phyloP scores from a whole-genome alignment of 2,797 vertebrate genomes.

The Aulostomus chinensis region DNA sequence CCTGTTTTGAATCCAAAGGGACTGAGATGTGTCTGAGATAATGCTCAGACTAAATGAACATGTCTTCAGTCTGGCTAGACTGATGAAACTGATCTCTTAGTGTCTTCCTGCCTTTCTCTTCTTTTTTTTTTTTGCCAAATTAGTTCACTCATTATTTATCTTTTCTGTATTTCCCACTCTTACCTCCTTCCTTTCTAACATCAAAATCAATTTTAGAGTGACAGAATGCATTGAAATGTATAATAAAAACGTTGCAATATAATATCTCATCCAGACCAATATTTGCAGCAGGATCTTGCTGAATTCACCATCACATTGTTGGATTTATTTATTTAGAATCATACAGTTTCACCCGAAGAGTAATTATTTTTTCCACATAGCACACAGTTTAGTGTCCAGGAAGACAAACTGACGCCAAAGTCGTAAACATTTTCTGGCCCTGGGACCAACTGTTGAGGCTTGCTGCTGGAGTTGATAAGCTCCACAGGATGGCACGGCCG shows the following conservation, averaged over 20 bases:
- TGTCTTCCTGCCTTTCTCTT: conserved; percentile 30
- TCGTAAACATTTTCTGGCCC: conserved; percentile 53
- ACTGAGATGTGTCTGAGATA: conserved; percentile 54
- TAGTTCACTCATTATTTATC: neutral
- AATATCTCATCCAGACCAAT: too few relatives aligned
- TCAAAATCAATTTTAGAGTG: too few relatives aligned
- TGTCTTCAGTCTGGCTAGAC: conserved; percentile 51
- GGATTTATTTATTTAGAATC: neutral
- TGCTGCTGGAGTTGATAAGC: conserved; percentile 67
- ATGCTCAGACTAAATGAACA: conserved; percentile 62
- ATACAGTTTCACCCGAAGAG: neutral
- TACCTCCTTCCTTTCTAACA: neutral
- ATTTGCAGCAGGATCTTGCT: conserved; percentile 3
- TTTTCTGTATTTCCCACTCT: neutral
- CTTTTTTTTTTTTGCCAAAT: neutral
- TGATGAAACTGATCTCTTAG: conserved; percentile 50
- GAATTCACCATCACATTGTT: neutral
- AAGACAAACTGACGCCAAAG: conserved; percentile 52
- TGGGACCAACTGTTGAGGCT: conserved; percentile 56
- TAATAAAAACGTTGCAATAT: too few relatives aligned
- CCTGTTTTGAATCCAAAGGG: conserved; percentile 52
- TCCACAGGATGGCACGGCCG: conserved; percentile 53
- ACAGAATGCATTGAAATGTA: too few relatives aligned
- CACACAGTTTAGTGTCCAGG: conserved; percentile 12
- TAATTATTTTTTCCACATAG: neutral